These are phyloP conservation scores for Decapterus maruadsi DNA, from an alignment of 2,797 vertebrate genomes.

Conservation along the genomic window DNA sequence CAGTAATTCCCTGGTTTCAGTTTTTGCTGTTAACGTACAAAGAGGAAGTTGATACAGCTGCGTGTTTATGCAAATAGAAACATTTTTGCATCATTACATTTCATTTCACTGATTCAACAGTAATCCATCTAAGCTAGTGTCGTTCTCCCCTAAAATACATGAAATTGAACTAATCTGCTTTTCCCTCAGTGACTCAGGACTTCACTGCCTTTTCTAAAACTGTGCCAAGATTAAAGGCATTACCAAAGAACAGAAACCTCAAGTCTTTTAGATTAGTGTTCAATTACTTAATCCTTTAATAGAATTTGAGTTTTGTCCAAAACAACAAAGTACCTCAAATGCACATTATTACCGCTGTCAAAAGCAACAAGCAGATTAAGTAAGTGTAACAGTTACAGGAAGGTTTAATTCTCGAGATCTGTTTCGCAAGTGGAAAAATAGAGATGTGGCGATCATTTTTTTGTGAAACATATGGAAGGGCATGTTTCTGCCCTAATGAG, in stretches of 20 bases:
- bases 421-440: conserved; percentile 45
- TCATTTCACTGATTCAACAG: conserved; percentile 76
- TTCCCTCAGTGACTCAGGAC: conserved; percentile 74
- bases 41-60: conserved; percentile 32
- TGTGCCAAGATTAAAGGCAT: conserved; percentile 84
- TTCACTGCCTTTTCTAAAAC: conserved; percentile 76
- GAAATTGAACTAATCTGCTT: conserved; percentile 85
- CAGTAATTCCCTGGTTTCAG: conserved; percentile 33
- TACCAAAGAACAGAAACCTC: conserved; percentile 83
- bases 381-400: conserved; percentile 58
- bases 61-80: conserved; percentile 59
- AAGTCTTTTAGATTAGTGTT: conserved; percentile 84
- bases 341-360: conserved; percentile 70
- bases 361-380: conserved; percentile 75
- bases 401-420: conserved; percentile 41
- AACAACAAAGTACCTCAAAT: conserved; percentile 81
- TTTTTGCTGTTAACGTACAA: neutral
- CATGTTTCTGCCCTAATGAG: conserved; percentile 62
- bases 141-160: conserved; percentile 79
- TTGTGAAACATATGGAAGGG: conserved; percentile 56
- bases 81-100: conserved; percentile 74
- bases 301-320: conserved; percentile 82
- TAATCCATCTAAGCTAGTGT: conserved; percentile 83
- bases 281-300: conserved; percentile 86
- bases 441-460: conserved; percentile 45